Base-by-base conservation (phyloP, 2,797 vertebrate species). In the Myripristis jacobus region DNA sequence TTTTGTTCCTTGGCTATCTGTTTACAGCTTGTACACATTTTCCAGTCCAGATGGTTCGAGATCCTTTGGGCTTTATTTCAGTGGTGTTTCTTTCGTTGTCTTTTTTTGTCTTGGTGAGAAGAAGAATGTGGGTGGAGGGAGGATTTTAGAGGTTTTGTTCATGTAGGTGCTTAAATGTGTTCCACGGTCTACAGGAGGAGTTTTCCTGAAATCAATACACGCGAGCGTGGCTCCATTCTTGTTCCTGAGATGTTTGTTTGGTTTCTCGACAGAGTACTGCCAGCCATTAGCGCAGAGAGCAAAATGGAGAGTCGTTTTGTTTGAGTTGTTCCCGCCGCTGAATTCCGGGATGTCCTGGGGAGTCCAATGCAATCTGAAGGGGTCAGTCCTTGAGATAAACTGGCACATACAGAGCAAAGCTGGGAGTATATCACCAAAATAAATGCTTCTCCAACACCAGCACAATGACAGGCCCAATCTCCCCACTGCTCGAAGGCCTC, bases 371-470 rank as follows among this genome's bases (percentile, higher is more conserved):
- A 83, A 77, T 83, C 69, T 70, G 64, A 79, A 73, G 76, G 60
- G 63, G 44, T 56, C 48, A 56, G 66, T 70, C 75, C 50, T 69
- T 57, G 43, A 73, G 74, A 84, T 73, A 80, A 81, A 84, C 75
- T 81, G 80, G 27, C 73, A 75, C 80, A 70, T 27, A 54, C 1
- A 9, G 77, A 70, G 61, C 75, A 71, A 72, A 0, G 60, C 73
- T 65, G 47, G 75, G 51, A 86, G 73, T 86, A 72, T 58, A 86
- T 89, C 82, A 76, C 61, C 57, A 78, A 78, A 89, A 91, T 79
- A 77, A 87, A 90, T 87, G 81, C 60, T 73, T 73, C 64, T 84
- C 66, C 73, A 55, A 41, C 54, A 54, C 29, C 65, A 24, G 67
- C 50, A 34, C 77, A 36, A 75, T 77, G 80, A 86, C 85, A 86